Evolutionary conservation across 2,113 vertebrate genomes (phyloP).

Genomic region (Cygnus buccinator): DNA sequence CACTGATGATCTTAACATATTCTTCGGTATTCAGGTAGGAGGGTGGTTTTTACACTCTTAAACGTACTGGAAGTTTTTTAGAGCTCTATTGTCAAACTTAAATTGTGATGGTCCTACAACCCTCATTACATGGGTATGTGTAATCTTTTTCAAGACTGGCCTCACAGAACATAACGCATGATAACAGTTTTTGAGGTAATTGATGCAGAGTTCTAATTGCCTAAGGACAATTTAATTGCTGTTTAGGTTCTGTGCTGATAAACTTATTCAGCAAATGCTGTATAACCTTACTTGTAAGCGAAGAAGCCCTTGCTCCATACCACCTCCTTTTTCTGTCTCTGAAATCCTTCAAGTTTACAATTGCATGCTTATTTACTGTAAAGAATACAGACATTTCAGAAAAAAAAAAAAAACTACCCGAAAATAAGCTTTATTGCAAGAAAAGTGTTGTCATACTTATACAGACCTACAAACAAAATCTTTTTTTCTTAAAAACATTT

Average conservation of each 20-base stretch:
- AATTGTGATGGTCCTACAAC: background rate
- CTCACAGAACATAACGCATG: background rate
- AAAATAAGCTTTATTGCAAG: slow-evolving; percentile 86
- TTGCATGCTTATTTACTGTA: background rate
- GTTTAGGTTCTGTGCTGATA: background rate
- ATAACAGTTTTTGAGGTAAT: background rate
- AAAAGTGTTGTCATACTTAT: slow-evolving; percentile 73
- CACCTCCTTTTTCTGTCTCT: background rate
- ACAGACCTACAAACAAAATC: slow-evolving; percentile 71
- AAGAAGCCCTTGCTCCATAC: background rate
- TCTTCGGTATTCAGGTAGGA: background rate
- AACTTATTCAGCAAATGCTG: background rate
- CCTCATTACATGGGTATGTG: background rate
- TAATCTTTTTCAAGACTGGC: background rate
- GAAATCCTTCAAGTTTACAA: background rate
- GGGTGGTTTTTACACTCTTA: background rate
- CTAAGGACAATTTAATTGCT: background rate
- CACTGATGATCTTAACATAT: background rate
- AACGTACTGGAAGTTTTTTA: background rate
- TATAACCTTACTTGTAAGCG: background rate
- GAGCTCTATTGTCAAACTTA: background rate
- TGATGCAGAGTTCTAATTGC: background rate
- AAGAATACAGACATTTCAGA: slow-evolving; percentile 23
- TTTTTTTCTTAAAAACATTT: slow-evolving; percentile 71
- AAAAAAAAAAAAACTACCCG: slow-evolving; percentile 54